Conservation (phyloP, 2,888 invertebrate species). For the Fragum fragum region DNA sequence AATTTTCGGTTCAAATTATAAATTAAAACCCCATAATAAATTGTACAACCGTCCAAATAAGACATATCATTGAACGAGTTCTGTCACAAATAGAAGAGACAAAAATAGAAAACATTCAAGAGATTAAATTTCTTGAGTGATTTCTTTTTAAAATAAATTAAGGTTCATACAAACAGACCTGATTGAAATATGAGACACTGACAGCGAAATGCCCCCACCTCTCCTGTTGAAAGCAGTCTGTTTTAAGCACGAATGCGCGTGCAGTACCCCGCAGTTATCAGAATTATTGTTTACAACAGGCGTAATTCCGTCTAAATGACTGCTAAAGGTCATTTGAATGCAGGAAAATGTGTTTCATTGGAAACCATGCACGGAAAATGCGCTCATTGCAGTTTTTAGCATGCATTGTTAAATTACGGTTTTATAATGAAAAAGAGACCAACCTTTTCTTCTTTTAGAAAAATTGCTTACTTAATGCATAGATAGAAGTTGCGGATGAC, state of each 20-base stretch:
- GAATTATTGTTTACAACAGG: conserved; percentile 6
- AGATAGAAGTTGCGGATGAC: no score
- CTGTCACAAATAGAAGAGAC: no score
- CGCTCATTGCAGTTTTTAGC: neutral
- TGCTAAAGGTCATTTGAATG: neutral
- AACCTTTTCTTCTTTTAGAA: no score
- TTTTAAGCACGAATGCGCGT: conserved; percentile 24
- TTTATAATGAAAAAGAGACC: no score
- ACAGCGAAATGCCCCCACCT: neutral
- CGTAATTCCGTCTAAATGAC: conserved; percentile 1
- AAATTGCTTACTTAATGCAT: no score
- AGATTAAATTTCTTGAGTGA: no score
- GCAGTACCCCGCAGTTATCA: conserved; percentile 5
- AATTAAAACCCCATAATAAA: no score
- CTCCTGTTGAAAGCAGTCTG: neutral
- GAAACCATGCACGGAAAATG: neutral
- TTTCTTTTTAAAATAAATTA: neutral
- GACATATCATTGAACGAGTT: no score
- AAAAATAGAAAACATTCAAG: no score
- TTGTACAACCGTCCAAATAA: no score
- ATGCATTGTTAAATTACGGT: neutral
- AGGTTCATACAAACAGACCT: neutral
- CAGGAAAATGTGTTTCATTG: neutral
- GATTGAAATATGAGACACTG: conserved; percentile 3
- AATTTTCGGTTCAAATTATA: no score